phyloP scores from a whole-genome alignment of 2,888 invertebrate genomes.

The Tridacna crocea region DNA sequence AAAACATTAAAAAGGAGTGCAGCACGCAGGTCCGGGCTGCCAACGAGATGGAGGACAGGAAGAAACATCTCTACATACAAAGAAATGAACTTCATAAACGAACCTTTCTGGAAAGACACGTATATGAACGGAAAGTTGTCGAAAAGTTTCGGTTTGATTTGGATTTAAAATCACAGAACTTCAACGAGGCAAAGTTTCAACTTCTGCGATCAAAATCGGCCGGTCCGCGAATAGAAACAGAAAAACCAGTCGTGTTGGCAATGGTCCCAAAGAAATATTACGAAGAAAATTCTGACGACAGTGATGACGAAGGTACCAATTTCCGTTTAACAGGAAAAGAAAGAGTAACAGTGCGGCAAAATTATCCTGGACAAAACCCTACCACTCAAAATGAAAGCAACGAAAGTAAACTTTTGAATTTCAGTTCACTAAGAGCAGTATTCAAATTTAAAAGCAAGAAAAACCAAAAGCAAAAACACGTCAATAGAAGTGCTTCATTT shows the following conservation, averaged over 20 bases:
- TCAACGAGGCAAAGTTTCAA: constrained; percentile 61
- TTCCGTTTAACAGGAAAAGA: background rate
- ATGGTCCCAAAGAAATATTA: constrained; percentile 48
- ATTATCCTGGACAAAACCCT: background rate
- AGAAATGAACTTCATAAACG: constrained; percentile 46
- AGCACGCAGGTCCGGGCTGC: constrained; percentile 60
- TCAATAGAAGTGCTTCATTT: constrained; percentile 6
- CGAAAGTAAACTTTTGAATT: background rate
- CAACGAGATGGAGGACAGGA: constrained; percentile 58
- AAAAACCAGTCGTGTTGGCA: constrained; percentile 23
- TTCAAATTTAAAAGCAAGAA: constrained; percentile 5
- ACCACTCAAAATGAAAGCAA: background rate
- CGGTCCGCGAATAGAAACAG: constrained; percentile 26
- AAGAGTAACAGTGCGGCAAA: background rate
- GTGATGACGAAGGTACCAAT: background rate
- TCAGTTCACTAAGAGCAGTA: constrained; percentile 11
- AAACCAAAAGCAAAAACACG: background rate
- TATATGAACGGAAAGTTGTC: constrained; percentile 56
- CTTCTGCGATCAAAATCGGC: constrained; percentile 46
- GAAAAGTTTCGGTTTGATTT: constrained; percentile 54
- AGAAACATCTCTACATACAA: constrained; percentile 41
- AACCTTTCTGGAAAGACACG: constrained; percentile 47
- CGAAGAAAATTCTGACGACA: constrained; percentile 17
- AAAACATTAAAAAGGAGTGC: constrained; percentile 60
- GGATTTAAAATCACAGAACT: constrained; percentile 58